phyloP scores from a whole-genome alignment of 2,113 vertebrate genomes.

The Sphyrna mokarran region DNA sequence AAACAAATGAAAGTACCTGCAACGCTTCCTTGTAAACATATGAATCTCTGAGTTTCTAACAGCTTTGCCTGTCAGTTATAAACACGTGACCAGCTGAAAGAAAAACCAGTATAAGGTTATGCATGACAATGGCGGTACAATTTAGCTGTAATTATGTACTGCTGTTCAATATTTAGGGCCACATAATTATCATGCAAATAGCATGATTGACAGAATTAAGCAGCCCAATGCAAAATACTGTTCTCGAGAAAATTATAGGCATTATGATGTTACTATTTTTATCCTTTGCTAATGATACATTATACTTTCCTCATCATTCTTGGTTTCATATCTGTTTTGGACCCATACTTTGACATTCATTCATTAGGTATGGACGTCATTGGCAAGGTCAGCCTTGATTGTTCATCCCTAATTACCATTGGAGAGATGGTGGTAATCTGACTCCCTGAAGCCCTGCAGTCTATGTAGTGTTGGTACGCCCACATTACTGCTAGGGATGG shows the following conservation, averaged over 20 bases:
- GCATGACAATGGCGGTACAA: neutral
- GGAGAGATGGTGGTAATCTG: too few relatives aligned
- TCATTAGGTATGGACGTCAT: too few relatives aligned
- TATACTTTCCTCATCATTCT: too few relatives aligned
- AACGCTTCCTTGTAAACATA: neutral
- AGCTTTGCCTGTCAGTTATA: neutral
- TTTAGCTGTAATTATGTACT: neutral
- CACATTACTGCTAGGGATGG: too few relatives aligned
- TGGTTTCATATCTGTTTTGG: neutral
- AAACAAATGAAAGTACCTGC: neutral
- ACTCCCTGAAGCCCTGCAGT: too few relatives aligned
- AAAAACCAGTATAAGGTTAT: neutral
- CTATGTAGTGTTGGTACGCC: too few relatives aligned
- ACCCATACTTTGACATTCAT: neutral
- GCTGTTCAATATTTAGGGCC: conserved; percentile 15
- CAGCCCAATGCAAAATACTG: neutral
- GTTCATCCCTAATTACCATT: too few relatives aligned
- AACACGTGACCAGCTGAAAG: neutral
- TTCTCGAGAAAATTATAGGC: conserved; percentile 9
- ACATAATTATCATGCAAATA: conserved; percentile 14
- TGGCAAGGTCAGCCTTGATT: too few relatives aligned
- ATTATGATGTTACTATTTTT: conserved; percentile 2
- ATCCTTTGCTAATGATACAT: neutral
- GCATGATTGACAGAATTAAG: conserved; percentile 24
- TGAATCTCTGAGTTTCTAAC: neutral